These are phyloP conservation scores for Guaruba guarouba DNA, from an alignment of 2,113 vertebrate genomes.

Conservation along the genomic window DNA sequence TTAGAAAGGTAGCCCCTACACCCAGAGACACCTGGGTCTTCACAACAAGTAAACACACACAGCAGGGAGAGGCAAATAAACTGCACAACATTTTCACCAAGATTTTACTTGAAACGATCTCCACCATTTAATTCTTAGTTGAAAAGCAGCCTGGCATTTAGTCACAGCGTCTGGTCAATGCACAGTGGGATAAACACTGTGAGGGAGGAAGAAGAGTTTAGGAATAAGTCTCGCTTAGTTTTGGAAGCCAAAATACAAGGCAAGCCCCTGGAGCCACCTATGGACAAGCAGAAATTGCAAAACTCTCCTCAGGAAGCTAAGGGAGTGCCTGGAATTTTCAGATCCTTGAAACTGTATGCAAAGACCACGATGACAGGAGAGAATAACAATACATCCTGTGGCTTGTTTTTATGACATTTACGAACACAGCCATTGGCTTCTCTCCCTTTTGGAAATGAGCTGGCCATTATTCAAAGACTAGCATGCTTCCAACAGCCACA, in stretches of 20 bases:
- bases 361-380: background rate
- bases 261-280: background rate
- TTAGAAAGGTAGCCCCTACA: background rate
- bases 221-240: background rate
- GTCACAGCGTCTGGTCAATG: background rate
- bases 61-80: background rate
- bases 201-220: background rate
- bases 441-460: conserved; percentile 1
- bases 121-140: background rate
- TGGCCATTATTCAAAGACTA: background rate
- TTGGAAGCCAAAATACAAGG: background rate
- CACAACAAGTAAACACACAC: background rate
- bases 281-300: background rate
- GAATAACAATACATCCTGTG: conserved; percentile 15
- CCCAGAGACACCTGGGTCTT: background rate
- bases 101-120: background rate
- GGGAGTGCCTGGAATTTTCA: background rate
- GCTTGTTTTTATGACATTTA: conserved; percentile 43
- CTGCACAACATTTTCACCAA: background rate
- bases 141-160: background rate
- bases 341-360: background rate
- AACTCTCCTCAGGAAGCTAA: background rate
- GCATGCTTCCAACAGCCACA: background rate
- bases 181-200: background rate
- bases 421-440: background rate